phyloP scores from a whole-genome alignment of 2,797 vertebrate genomes.

The Alosa sapidissima region DNA sequence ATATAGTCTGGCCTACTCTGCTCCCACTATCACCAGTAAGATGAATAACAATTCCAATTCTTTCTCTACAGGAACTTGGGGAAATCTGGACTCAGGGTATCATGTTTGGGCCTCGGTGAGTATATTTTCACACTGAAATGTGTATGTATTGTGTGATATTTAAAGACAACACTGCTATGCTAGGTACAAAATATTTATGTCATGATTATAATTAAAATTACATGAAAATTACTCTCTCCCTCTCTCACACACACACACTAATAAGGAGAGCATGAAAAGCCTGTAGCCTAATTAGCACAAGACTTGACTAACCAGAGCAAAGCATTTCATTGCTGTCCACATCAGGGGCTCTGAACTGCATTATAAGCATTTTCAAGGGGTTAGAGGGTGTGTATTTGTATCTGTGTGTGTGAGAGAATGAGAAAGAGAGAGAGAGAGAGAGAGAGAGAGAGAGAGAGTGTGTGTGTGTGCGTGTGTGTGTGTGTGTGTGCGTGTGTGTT shows the following conservation, averaged over 20 bases:
- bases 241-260: neutral
- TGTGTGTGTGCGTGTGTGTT: neutral
- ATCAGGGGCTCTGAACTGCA: neutral
- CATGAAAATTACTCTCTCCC: neutral
- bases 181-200: neutral
- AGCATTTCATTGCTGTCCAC: neutral
- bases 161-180: neutral
- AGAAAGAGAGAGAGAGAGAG: too few relatives aligned
- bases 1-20: neutral
- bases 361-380: neutral
- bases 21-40: neutral
- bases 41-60: neutral
- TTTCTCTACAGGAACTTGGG: conserved; percentile 48
- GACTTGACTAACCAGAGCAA: neutral
- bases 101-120: conserved; percentile 54
- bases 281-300: neutral
- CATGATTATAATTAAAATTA: neutral
- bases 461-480: neutral
- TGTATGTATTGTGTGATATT: neutral
- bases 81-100: conserved; percentile 55
- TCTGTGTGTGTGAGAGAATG: neutral
- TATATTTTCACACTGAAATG: neutral
- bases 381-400: neutral
- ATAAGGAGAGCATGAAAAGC: neutral
- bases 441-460: neutral